Percentiles rank a stretch among this genome's conserved stretches.
Evolutionary conservation across 2,888 invertebrate species (phyloP).

Genomic region (Thelaira solivaga): DNA sequence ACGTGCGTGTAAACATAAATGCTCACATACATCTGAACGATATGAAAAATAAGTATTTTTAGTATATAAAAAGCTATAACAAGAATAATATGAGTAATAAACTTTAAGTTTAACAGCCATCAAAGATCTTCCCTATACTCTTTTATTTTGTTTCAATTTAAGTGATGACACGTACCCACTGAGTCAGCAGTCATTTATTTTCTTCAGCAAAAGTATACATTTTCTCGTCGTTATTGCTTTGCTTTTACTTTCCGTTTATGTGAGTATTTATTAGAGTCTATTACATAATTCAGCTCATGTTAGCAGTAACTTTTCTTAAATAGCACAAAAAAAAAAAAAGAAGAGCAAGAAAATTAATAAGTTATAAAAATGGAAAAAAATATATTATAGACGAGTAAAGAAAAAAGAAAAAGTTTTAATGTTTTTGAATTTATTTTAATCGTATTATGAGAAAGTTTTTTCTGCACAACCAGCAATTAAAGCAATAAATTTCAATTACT

Average conservation of each 20-base stretch:
- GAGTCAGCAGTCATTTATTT: constrained; percentile 50
- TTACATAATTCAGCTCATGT: constrained; percentile 22
- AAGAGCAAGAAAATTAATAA: constrained; percentile 6
- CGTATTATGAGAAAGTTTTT: constrained; percentile 25
- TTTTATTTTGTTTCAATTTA: constrained; percentile 4
- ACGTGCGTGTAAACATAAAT: constrained; percentile 6
- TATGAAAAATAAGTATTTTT: too few species aligned
- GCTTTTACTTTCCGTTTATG: neutral
- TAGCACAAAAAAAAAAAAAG: neutral
- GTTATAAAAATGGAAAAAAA: constrained; percentile 6
- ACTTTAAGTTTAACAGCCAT: constrained; percentile 32
- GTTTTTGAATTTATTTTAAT: constrained; percentile 40
- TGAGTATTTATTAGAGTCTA: constrained; percentile 17
- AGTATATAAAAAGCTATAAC: neutral
- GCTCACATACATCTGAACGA: too few species aligned
- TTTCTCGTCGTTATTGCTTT: neutral
- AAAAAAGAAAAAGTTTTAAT: constrained; percentile 10
- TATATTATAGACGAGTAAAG: neutral
- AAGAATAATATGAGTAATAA: constrained; percentile 19
- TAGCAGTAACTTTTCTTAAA: constrained; percentile 19
- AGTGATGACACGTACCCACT: constrained; percentile 51
- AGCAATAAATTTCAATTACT: constrained; percentile 46
- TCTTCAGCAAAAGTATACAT: neutral
- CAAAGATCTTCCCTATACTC: constrained; percentile 22
- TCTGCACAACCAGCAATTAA: constrained; percentile 20